phyloP scores from a whole-genome alignment of 2,888 invertebrate species.

The Oithona nana region DNA sequence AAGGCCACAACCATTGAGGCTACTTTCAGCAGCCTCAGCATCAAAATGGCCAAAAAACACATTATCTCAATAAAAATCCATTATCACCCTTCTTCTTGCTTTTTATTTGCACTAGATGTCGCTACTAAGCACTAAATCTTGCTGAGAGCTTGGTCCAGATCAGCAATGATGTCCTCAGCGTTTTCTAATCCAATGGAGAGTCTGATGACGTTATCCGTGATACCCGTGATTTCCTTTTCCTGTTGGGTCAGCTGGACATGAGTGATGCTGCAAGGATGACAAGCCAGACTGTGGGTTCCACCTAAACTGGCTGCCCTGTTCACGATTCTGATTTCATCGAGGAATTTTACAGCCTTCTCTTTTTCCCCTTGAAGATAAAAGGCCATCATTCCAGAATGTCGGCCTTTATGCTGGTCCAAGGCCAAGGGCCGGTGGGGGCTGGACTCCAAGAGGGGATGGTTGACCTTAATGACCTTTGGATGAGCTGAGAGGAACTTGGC shows the following conservation, averaged over 20 bases:
- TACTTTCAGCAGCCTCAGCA: too few relatives aligned
- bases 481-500: background rate
- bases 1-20: too few relatives aligned
- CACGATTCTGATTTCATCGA: constrained; percentile 25
- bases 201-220: constrained; percentile 31
- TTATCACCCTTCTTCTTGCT: background rate
- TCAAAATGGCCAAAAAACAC: background rate
- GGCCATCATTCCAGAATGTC: constrained; percentile 32
- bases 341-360: constrained; percentile 26
- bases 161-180: constrained; percentile 30
- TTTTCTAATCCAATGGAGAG: constrained; percentile 33
- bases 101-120: too few relatives aligned
- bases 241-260: constrained; percentile 32
- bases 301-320: constrained; percentile 34
- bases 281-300: constrained; percentile 33
- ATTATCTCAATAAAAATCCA: background rate
- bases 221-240: constrained; percentile 27
- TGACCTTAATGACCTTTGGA: background rate
- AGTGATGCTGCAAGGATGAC: constrained; percentile 34
- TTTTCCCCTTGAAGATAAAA: constrained; percentile 32
- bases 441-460: constrained; percentile 25
- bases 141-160: constrained; percentile 30
- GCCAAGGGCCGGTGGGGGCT: constrained; percentile 29
- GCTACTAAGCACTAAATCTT: background rate
- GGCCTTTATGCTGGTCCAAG: constrained; percentile 29